Conservation (phyloP, 2,113 vertebrate genomes). For the Sapajus apella region DNA sequence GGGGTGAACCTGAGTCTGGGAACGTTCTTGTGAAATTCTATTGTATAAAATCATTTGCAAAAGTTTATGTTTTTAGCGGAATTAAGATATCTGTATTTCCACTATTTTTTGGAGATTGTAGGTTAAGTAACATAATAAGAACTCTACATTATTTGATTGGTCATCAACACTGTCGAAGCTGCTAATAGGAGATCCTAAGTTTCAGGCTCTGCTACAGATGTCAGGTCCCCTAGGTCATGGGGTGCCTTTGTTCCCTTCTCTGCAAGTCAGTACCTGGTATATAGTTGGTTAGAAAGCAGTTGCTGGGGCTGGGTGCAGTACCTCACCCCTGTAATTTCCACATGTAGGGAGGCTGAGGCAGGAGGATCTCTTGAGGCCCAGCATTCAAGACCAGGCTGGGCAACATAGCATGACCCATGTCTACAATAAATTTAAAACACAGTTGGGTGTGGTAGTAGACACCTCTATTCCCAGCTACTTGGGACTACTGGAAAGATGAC, state of each 20-base stretch:
- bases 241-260: neutral
- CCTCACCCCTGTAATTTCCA: too few species aligned
- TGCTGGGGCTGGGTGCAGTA: neutral
- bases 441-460: too few species aligned
- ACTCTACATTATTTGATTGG: neutral
- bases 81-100: neutral
- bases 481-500: too few species aligned
- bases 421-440: too few species aligned
- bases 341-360: too few species aligned
- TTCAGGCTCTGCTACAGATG: neutral
- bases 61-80: neutral
- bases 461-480: too few species aligned
- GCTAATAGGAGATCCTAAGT: neutral
- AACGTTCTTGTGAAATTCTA: neutral
- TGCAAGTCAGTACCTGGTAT: fast-evolving
- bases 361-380: too few species aligned
- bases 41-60: neutral
- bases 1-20: neutral
- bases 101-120: neutral
- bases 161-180: neutral
- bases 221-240: neutral
- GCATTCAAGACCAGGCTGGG: too few species aligned
- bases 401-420: too few species aligned
- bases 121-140: neutral
- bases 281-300: neutral